Evolutionary conservation across 2,888 invertebrate species (phyloP), one percentile per base, ranked within the genome.

Genomic region (Trissoscelio sp.): DNA sequence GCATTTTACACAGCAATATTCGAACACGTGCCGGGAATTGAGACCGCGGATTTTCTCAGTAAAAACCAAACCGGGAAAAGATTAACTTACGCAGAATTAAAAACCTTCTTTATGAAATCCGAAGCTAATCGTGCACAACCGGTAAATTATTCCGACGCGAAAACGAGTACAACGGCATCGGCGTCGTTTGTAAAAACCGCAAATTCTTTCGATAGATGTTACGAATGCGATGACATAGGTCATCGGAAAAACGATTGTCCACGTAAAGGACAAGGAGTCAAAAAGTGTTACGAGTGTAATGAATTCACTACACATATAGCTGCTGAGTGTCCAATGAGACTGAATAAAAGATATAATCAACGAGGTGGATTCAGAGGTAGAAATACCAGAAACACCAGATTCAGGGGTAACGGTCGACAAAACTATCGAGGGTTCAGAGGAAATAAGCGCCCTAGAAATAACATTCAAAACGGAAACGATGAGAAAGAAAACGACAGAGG

Each of bases 151-250:
- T 11, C 34, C 2, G 34, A 34, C 9, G 6, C 34, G 9, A 34
- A 34, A 34, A 9, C 6, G 6, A 34, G 2, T 34, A 34, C 34
- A 11, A 34, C 34, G 11, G 34, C 9, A 34, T 34, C 34, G 2
- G 34, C 9, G 2, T 6, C 34, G 34, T 34, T 34, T 9, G 11
- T 9, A 9, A 34, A 24, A 12, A 9, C 24, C 6, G 24, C 3
- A 24, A 24, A 24, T 6, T 16, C 16, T n/a, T 5, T 11, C 16
- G 18, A 34, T 9, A 7, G 60, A 28, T 60, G 79, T 44, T 83
- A 75, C 42, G 75, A 79, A 39, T 84, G 82, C 51, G 79, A 73
- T n/a, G 79, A 64, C 37, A 55, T 64, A 31, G 83, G 82, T 57
- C 83, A 80, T 60, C 57, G 78, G 20, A 37, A 14, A 11, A 44